Conservation (phyloP, 2,113 vertebrate genomes). For the Sigmodon hispidus region DNA sequence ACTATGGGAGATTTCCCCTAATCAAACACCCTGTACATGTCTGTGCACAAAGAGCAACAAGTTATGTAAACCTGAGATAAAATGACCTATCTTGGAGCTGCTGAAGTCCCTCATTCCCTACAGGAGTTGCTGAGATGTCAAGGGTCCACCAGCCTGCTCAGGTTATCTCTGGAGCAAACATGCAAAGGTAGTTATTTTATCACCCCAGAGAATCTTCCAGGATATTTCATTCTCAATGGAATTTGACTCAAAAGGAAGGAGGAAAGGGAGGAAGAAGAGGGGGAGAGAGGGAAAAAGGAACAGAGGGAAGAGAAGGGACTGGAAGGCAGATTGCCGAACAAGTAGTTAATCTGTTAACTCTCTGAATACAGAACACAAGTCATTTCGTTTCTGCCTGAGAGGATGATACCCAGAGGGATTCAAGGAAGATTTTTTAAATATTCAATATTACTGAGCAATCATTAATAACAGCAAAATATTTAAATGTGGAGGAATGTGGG, state of each 20-base stretch:
- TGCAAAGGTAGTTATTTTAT: neutral
- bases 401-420: neutral
- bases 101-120: neutral
- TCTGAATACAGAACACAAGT: neutral
- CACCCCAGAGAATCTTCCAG: neutral
- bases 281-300: neutral
- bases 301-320: neutral
- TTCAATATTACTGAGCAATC: neutral
- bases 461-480: neutral
- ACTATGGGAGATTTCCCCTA: neutral
- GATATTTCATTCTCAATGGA: neutral
- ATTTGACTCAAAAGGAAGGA: neutral
- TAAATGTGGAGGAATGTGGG: neutral
- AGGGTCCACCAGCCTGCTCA: neutral
- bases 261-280: too few species aligned
- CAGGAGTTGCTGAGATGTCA: neutral
- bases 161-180: neutral
- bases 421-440: neutral
- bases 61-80: neutral
- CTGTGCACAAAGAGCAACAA: neutral
- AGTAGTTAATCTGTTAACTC: neutral
- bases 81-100: neutral
- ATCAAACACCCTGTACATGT: neutral
- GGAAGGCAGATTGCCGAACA: neutral
- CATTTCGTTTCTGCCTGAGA: neutral